These are phyloP conservation scores for Petrolisthes manimaculis DNA, from an alignment of 2,888 invertebrate species.

Conservation along the genomic window DNA sequence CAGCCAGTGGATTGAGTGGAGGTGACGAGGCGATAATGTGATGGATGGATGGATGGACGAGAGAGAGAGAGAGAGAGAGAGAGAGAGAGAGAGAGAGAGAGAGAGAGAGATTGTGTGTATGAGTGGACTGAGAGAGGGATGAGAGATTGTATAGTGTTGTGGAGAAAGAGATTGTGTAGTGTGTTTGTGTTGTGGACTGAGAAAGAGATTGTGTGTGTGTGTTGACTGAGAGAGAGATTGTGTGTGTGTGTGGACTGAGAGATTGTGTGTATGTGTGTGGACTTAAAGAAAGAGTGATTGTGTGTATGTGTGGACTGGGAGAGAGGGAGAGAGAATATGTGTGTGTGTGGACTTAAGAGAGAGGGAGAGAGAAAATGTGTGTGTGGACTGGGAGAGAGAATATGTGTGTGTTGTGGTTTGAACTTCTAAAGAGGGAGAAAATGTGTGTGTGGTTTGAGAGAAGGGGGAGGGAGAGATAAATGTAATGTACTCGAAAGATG, in stretches of 20 bases:
- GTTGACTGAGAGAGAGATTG: no score
- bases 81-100: constrained; percentile 9
- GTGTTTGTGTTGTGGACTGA: background rate
- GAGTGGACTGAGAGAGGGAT: background rate
- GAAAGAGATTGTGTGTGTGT: no score
- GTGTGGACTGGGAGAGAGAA: background rate
- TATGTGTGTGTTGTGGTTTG: background rate
- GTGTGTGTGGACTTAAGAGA: background rate
- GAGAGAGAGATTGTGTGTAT: background rate
- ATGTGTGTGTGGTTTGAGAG: background rate
- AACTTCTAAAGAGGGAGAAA: background rate
- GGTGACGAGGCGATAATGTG: background rate
- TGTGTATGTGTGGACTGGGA: no score
- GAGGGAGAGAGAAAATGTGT: background rate
- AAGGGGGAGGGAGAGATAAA: background rate
- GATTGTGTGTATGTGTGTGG: no score
- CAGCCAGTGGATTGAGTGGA: background rate
- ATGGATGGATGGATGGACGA: background rate
- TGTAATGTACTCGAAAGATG: background rate
- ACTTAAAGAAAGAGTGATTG: background rate
- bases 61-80: constrained; percentile 10
- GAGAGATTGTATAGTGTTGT: background rate
- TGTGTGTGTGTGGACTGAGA: background rate
- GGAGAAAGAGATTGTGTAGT: background rate
- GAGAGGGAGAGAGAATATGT: background rate